phyloP scores from a whole-genome alignment of 2,113 vertebrate genomes.

The Serinus canaria region DNA sequence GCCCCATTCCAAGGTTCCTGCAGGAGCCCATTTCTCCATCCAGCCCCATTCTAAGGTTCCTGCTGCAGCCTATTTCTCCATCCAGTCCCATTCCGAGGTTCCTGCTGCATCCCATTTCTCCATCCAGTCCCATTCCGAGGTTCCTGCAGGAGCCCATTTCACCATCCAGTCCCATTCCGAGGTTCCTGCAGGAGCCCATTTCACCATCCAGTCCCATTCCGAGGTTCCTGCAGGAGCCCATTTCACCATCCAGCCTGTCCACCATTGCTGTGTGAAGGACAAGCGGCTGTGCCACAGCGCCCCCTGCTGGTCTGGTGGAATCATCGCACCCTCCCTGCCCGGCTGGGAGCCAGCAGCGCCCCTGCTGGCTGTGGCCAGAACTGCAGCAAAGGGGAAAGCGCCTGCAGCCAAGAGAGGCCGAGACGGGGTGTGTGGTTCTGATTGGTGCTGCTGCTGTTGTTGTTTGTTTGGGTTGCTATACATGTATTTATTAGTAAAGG shows the following conservation, averaged over 20 bases:
- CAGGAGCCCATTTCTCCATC: no score
- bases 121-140: no score
- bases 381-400: not conserved
- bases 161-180: fast-evolving
- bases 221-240: no score
- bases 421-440: not conserved
- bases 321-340: fast-evolving
- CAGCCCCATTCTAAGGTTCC: not conserved
- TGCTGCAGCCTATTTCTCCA: no score
- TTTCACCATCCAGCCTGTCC: not conserved
- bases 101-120: no score
- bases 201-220: no score
- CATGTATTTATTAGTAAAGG: not conserved
- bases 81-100: no score
- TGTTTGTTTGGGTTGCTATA: not conserved
- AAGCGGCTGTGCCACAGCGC: not conserved
- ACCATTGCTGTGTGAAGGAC: fast-evolving
- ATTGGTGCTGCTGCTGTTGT: no score
- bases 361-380: not conserved
- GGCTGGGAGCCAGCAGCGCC: not conserved
- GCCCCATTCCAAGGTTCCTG: no score
- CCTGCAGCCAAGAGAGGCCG: not conserved
- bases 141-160: not conserved
- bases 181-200: not conserved
- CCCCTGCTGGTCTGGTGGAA: not conserved